Base-by-base conservation (phyloP, 2,797 vertebrate species). In the Girardinus metallicus region DNA sequence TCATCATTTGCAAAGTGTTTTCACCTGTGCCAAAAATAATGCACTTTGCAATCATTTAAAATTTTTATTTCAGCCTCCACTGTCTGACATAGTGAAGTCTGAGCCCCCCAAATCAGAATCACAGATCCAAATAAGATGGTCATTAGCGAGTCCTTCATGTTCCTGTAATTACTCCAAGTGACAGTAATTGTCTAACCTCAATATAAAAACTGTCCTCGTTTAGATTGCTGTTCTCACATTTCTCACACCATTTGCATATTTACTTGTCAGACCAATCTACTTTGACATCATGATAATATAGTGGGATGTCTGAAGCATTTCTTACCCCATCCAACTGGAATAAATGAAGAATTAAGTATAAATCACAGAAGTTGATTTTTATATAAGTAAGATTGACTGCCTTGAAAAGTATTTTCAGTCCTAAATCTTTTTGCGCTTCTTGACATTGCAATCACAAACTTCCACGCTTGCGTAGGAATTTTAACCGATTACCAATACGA, bases 241-340 rank as follows among this genome's bases (percentile, higher is more conserved):
- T 76, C 47, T 21, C 71, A 47, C 72, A 81, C 72, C 72, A 64
- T 79, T 43, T 18, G 41, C 72, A 72, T 77, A 13, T 81, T 80
- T 47, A 26, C 55, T 80, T 73, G 41, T 73, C 53, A 77, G 31
- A 70, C 49, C 15, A 75, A 73, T 41, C 23, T 78, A 26, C 47
- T 46, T 64, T 29, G 34, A 79, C 18, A 53, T 74, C 18, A 46
- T 49, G 41, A 79, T 51, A 10, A 81, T 76, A 60, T 79, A 79
- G 21, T 21, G 8, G 57, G 11, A 34, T 64, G 16, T 64, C 31
- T 64, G 34, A 36, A 16, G 60, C 16, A 39, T 10, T 66, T 39
- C 2, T 21, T 26, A 43, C 11, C 1, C 23, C 21, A 41, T 26
- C 39, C 39, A 6, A 11, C 66, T 70, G 36, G 36, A 12, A 41